Base-by-base conservation (phyloP, 2,113 vertebrate species). In the Tympanuchus pallidicinctus region DNA sequence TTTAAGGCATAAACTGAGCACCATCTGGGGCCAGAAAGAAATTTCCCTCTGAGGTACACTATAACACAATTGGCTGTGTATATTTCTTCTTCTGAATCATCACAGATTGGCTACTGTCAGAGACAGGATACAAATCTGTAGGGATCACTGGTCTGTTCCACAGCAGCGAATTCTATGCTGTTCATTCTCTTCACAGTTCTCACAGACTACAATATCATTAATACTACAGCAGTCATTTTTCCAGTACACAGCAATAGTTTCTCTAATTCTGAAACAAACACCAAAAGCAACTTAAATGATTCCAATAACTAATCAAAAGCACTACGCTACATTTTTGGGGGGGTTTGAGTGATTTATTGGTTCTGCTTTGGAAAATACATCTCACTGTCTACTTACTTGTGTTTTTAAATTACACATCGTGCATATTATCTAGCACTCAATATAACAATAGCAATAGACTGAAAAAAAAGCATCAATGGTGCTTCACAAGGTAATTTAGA, bases 171-270 rank as follows among this genome's bases (percentile, higher is more conserved):
- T 88, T 78, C 92, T 78, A 14, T 28, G 76, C 25, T 40, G 34
- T 75, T 96, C 76, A 6, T 96, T 97, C 95, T 82, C 88, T 96
- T 83, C 19, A 24, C 76, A 91, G 94, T 70, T 90, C 79, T 88
- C 93, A 81, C 95, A 97, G 92, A 95, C 94, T 95, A 92, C 86
- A 87, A 69, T 92, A 89, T 94, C 95, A 96, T 97, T 98, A 98
- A 97, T 97, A 78, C 59, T 38, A 15, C 64, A 94, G 96, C 36
- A 90, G 65, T 89, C 86, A 92, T 97, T 96, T 95, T 80, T 89
- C 86, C 92, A 92, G 91, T 88, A 95, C 65, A 95, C 72, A 97
- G 84, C 90, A 96, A 94, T 56, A 95, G 94, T 97, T 97, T 93
- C 78, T 92, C 86, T 93, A 90, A 95, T 96, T 96, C 93, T 87